Evolutionary conservation across 2,113 vertebrate species (phyloP).

Genomic region (Clarias magur): DNA sequence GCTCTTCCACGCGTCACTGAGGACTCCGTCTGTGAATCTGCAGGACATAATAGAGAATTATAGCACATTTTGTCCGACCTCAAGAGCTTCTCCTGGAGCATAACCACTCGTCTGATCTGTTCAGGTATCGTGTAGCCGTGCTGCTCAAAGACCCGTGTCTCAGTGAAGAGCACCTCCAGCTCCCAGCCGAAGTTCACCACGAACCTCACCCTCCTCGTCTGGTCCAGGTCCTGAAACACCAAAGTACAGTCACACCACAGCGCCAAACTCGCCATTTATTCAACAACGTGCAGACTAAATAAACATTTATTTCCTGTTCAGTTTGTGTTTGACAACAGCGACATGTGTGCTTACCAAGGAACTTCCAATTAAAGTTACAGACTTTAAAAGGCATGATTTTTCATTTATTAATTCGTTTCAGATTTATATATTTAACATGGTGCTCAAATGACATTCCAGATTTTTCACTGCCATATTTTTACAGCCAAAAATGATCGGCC

Average conservation of each 20-base stretch:
- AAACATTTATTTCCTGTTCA: neutral
- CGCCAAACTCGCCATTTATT: neutral
- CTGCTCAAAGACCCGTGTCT: conserved; percentile 81
- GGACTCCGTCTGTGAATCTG: neutral
- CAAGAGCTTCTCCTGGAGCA: conserved; percentile 80
- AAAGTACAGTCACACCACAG: neutral
- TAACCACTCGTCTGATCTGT: conserved; percentile 74
- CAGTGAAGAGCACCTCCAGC: conserved; percentile 81
- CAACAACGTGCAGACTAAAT: neutral
- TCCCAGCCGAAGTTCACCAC: conserved; percentile 79
- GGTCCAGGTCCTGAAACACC: conserved; percentile 27
- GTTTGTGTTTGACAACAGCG: neutral
- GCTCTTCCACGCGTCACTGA: neutral
- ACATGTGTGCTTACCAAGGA: neutral
- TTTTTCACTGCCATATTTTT: neutral
- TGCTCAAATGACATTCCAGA: neutral
- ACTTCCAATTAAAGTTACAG: neutral
- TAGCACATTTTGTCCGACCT: conserved; percentile 65
- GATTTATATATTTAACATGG: neutral
- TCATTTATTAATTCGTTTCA: neutral
- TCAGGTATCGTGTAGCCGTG: conserved; percentile 78
- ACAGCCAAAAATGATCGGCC: neutral
- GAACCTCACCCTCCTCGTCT: conserved; percentile 57
- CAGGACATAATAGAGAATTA: too few species aligned
- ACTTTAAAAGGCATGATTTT: neutral